Conservation (phyloP, 2,113 vertebrate species). For the Maccullochella peelii region DNA sequence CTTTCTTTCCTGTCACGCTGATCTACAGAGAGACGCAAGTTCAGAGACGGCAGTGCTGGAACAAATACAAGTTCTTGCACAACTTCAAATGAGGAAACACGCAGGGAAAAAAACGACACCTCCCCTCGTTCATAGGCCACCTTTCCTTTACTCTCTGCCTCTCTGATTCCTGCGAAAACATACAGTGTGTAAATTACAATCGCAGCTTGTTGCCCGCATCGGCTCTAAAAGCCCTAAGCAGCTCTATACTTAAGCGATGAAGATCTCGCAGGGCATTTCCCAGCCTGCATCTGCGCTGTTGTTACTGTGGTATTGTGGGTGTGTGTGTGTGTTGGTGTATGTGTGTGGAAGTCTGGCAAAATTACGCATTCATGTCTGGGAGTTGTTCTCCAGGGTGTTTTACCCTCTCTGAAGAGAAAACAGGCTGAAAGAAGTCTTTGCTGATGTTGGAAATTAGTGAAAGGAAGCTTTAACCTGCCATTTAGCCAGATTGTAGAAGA, state of each 20-base stretch:
- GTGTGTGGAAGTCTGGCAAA: conserved; percentile 49
- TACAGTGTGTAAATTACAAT: conserved; percentile 3
- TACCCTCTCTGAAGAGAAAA: conserved; percentile 55
- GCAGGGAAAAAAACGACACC: conserved; percentile 36
- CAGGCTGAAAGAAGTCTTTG: conserved; percentile 25
- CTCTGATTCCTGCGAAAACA: conserved; percentile 50
- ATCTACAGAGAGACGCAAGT: conserved; percentile 37
- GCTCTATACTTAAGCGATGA: conserved; percentile 55
- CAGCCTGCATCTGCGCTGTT: conserved; percentile 72
- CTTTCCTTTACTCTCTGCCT: conserved; percentile 27
- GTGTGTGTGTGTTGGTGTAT: conserved; percentile 34
- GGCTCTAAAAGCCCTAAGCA: conserved; percentile 44
- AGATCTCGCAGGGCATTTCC: conserved; percentile 70
- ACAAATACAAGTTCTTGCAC: conserved; percentile 35
- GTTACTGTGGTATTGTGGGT: conserved; percentile 75
- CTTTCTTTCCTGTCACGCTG: conserved; percentile 39
- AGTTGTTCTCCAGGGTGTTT: conserved; percentile 60
- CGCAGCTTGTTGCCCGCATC: conserved; percentile 19
- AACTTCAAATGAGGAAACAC: conserved; percentile 52
- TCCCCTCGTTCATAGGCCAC: conserved; percentile 32
- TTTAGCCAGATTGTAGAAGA: conserved; percentile 30
- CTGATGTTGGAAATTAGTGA: conserved; percentile 62
- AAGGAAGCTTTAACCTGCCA: conserved; percentile 40
- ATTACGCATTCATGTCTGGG: conserved; percentile 54
- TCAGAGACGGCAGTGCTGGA: conserved; percentile 16